phyloP scores from a whole-genome alignment of 2,113 vertebrate genomes.

The Gadus chalcogrammus region DNA sequence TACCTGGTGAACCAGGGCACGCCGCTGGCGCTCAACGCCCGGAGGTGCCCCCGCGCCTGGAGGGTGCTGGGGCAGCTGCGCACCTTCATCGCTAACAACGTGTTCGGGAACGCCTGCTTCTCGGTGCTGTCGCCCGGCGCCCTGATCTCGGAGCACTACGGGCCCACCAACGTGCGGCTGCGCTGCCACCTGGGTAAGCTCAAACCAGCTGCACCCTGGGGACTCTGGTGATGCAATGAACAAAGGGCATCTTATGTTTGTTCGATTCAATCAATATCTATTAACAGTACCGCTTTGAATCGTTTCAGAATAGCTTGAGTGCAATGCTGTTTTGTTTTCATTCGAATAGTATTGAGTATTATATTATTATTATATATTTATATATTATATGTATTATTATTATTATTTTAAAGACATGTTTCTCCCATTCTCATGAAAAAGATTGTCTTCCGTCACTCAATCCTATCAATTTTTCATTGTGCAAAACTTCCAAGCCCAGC shows the following conservation, averaged over 20 bases:
- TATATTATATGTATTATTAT: neutral
- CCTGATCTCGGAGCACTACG: slow-evolving; percentile 90
- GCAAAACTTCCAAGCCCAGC: too few relatives aligned
- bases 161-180: slow-evolving; percentile 94
- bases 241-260: too few relatives aligned
- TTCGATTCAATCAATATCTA: too few relatives aligned
- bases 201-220: neutral
- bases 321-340: too few relatives aligned
- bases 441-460: neutral
- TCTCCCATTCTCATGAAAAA: neutral
- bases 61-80: slow-evolving; percentile 92
- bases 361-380: neutral
- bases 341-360: too few relatives aligned
- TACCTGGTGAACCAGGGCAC: slow-evolving; percentile 95
- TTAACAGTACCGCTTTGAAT: too few relatives aligned
- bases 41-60: slow-evolving; percentile 92
- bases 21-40: slow-evolving; percentile 88
- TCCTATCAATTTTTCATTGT: neutral
- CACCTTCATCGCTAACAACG: slow-evolving; percentile 96
- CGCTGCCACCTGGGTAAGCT: slow-evolving; percentile 90
- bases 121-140: slow-evolving; percentile 90
- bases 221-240: too few relatives aligned
- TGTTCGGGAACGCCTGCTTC: slow-evolving; percentile 97
- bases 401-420: too few relatives aligned
- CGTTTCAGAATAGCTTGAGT: too few relatives aligned